Evolutionary conservation across 1,140 invertebrate genomes (phyloP).

Genomic region (Xylocopa sonorina): DNA sequence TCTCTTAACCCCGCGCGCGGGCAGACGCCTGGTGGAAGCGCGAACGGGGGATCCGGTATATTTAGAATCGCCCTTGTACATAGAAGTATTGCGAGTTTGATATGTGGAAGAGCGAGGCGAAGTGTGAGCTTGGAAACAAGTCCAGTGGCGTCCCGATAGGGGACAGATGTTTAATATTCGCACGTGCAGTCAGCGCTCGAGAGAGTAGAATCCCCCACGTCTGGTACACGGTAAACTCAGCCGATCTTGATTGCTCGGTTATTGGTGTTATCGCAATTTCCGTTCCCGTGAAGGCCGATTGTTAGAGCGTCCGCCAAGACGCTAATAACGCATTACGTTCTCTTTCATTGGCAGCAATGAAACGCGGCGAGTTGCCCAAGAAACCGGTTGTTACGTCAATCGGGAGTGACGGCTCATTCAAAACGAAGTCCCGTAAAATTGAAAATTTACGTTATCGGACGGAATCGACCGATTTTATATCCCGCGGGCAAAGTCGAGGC

Average conservation of each 20-base stretch:
- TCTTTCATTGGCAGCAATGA: conserved; percentile 40
- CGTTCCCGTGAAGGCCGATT: conserved; percentile 44
- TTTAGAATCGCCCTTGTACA: too few relatives aligned
- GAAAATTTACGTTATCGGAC: too few relatives aligned
- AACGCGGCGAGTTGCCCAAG: conserved; percentile 15
- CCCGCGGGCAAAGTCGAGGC: not conserved
- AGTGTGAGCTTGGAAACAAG: not conserved
- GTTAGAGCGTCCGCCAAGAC: conserved; percentile 40
- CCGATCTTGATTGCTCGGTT: conserved; percentile 46
- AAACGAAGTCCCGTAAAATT: not conserved
- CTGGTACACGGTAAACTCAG: not conserved
- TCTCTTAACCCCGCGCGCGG: too few relatives aligned
- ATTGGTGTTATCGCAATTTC: conserved; percentile 52
- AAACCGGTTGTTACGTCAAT: conserved; percentile 51
- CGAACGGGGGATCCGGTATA: too few relatives aligned
- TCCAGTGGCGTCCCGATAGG: not conserved
- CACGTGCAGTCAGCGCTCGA: not conserved
- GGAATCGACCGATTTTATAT: not conserved
- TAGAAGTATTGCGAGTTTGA: too few relatives aligned
- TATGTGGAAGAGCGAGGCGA: too few relatives aligned
- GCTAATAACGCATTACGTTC: conserved; percentile 49
- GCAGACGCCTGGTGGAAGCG: too few relatives aligned
- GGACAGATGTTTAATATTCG: not conserved
- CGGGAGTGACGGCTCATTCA: conserved; percentile 16
- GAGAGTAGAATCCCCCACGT: not conserved